Base-by-base conservation (phyloP, 2,888 invertebrate species). In the Megastigmus dorsalis region DNA sequence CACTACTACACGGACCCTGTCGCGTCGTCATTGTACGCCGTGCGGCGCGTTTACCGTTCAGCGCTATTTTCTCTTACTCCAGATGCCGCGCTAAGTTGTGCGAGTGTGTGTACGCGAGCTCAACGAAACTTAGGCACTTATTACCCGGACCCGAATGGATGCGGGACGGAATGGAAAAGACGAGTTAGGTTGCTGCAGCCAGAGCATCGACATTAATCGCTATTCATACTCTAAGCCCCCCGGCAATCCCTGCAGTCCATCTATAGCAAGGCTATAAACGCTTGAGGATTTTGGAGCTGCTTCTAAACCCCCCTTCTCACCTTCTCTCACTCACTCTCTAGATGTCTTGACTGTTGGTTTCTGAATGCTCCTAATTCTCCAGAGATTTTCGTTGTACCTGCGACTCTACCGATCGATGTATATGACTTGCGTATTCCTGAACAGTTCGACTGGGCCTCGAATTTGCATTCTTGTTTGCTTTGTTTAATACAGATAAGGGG, bases 191-290 rank as follows among this genome's bases (percentile, higher is more conserved):
- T n/a, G 57, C 55, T 36, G n/a, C 4, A 23, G 30, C 33, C 13
- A 26, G 41, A 57, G 50, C 60, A 73, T 67, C 54, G 60, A 73
- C 54, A 62, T 36, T 73, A 67, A 73, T 68, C 67, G 62, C 62
- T 74, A 74, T 74, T 74, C 62, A 74, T 62, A 54, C 43, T 41
- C 67, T 30, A 10, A 15, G 43, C 13, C 13, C 13, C 13, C 4
- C n/a, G n/a, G n/a, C n/a, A n/a, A n/a, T n/a, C n/a, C 26, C 28
- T 4, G 13, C n/a, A 28, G 28, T 59, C 36, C 52, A 23, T 43
- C 62, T 66, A n/a, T n/a, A 77, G 74, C 57, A 55, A 43, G 71
- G 52, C 75, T 72, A 77, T 78, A 78, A 78, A 79, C n/a, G 76
- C 76, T 77, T 41, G 66, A 78, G 76, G 71, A 67, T 76, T 77